phyloP scores from a whole-genome alignment of 1,140 invertebrate genomes.

The Plectrocnemia conspersa region DNA sequence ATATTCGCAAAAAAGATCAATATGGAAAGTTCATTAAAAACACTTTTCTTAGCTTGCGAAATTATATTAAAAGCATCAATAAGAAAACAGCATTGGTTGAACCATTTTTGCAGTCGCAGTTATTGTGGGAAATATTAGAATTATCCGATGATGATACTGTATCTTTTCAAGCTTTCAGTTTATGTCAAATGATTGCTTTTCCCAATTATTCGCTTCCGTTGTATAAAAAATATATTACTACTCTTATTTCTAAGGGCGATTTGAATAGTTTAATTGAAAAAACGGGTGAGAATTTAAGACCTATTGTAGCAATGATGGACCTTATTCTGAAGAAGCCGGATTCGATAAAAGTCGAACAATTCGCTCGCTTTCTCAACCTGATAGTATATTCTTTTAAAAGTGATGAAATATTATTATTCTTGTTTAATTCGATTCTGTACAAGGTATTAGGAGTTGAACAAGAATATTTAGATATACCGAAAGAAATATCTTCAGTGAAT shows the following conservation, averaged over 20 bases:
- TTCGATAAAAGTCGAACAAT: conserved; percentile 8
- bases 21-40: too few species aligned
- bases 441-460: conserved; percentile 18
- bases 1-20: too few species aligned
- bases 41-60: too few species aligned
- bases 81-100: too few species aligned
- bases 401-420: conserved; percentile 18
- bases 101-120: too few species aligned
- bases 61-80: too few species aligned
- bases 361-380: conserved; percentile 22
- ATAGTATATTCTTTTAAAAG: conserved; percentile 25
- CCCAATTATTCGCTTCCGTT: conserved; percentile 6
- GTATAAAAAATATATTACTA: conserved; percentile 18
- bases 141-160: conserved; percentile 11
- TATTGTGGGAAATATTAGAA: conserved; percentile 23
- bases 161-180: conserved; percentile 18
- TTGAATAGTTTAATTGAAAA: conserved; percentile 23
- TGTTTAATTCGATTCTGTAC: conserved; percentile 23
- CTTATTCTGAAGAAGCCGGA: conserved; percentile 19
- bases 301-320: conserved; percentile 27
- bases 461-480: conserved; percentile 19
- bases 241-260: conserved; percentile 16
- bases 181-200: conserved; percentile 26
- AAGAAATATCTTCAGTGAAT: conserved; percentile 7
- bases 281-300: conserved; percentile 22